A percentile compares a stretch with the other conserved stretches of the same genome.
phyloP scores from a whole-genome alignment of 2,797 vertebrate species.

The Ctenochaetus hawaiiensis region DNA sequence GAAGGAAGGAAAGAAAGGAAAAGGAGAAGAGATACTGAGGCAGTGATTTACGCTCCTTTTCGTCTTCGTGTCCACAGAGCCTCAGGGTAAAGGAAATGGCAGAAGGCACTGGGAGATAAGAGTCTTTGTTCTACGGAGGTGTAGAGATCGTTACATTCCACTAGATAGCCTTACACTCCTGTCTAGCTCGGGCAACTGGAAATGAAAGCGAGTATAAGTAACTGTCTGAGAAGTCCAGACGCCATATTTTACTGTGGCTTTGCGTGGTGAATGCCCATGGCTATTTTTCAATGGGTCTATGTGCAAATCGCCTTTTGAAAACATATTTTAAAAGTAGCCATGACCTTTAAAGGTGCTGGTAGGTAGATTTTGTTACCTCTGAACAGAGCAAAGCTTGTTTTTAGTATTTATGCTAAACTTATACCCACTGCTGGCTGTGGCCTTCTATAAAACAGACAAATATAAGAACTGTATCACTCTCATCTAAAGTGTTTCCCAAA shows the following conservation, averaged over 20 bases:
- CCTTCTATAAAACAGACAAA: not conserved
- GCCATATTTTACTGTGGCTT: slow-evolving; percentile 46
- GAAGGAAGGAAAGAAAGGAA: slow-evolving; percentile 59
- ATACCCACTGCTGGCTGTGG: not conserved
- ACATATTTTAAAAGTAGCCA: slow-evolving; percentile 21
- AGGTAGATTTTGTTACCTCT: not conserved
- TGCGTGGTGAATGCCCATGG: slow-evolving; percentile 33
- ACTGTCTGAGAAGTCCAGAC: slow-evolving; percentile 57
- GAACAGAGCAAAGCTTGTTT: not conserved
- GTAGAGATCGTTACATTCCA: slow-evolving; percentile 79
- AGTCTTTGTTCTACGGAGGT: slow-evolving; percentile 79
- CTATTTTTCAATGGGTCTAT: slow-evolving; percentile 41
- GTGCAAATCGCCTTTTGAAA: slow-evolving; percentile 28
- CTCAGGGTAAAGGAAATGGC: slow-evolving; percentile 80
- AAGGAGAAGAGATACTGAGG: slow-evolving; percentile 61
- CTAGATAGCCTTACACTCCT: slow-evolving; percentile 70
- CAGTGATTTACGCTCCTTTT: slow-evolving; percentile 77
- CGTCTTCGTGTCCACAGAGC: slow-evolving; percentile 68
- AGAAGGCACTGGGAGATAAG: slow-evolving; percentile 79
- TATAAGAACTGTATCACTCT: not conserved
- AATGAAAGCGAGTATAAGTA: slow-evolving; percentile 56
- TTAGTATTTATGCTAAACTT: not conserved
- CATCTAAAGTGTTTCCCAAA: not conserved
- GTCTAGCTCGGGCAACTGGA: slow-evolving; percentile 59
- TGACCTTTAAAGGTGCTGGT: not conserved